Evolutionary conservation across 2,888 invertebrate genomes (phyloP), one percentile per base, ranked within the genome.

Genomic region (Latheticus oryzae): DNA sequence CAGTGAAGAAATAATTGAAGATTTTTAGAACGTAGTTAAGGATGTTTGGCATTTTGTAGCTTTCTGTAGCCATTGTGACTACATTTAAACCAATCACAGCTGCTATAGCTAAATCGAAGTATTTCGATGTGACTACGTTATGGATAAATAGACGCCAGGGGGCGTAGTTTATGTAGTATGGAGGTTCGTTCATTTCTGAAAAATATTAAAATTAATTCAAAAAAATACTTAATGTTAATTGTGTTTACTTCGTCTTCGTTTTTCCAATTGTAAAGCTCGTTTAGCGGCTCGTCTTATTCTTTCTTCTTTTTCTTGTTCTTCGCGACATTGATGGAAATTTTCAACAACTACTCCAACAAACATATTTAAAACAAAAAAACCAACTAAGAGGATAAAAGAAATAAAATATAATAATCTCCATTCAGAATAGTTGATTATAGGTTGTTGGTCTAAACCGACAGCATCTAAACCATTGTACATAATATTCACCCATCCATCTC

Each of bases 311-410:
- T 99, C 99, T 76, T 99, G 97, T 74, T 97, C 97, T 74, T 98
- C 98, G 17, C 99, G 88, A 79, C 99, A 99, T 57, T 99, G 84
- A 79, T 99, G 99, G 78, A 99, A 99, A 82, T 99, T 99, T 79
- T 99, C 99, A 11, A 99, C 99, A 9, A 99, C 99, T 5, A 99
- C 99, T 53, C 99, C 99, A 60, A 99, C 99, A 78, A 99, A 99
- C 99, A 99, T 99, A 85, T 99, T 99, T 48, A 99, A 83, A 13
- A 99, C 99, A 79, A 99, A 99, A 84, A 99, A 99, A 26, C 98
- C 99, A 63, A 99, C 99, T 60, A 99, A 85, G 43, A 99, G 84
- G 66, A 99, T 93, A 79, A 99, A 99, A 0, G 98, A 94, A 70
- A 99, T 99, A 82, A 99, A 99, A 81, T 98, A 99, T 7, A 99